Evolutionary conservation across 2,888 invertebrate species (phyloP).

Genomic region (Gnatocerus cornutus): DNA sequence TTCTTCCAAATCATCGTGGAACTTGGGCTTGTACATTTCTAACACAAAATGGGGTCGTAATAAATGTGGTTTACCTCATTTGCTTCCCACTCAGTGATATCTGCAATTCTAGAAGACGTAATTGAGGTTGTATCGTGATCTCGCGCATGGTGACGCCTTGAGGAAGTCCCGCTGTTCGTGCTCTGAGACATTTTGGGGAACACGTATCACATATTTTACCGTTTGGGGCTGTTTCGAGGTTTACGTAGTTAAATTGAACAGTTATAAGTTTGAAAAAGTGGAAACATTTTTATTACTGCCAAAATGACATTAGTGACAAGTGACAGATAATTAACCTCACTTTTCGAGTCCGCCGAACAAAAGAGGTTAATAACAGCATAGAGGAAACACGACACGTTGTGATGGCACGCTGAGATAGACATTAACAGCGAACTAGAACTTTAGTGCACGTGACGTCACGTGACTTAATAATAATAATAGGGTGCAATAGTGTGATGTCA

Average conservation of each 20-base stretch:
- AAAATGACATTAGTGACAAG: background rate
- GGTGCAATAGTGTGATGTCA: no score
- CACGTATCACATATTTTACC: conserved; percentile 19
- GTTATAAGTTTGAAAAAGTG: background rate
- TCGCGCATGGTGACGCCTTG: conserved; percentile 75
- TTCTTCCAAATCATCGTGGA: conserved; percentile 16
- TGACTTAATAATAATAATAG: no score
- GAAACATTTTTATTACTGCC: conserved; percentile 20
- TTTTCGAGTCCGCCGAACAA: no score
- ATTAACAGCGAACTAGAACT: no score
- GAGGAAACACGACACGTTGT: background rate
- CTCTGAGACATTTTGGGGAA: conserved; percentile 77
- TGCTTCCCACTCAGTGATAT: conserved; percentile 83
- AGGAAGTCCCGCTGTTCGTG: conserved; percentile 76
- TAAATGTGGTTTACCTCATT: conserved; percentile 75
- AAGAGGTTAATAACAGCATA: no score
- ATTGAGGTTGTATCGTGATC: conserved; percentile 77
- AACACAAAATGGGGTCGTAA: background rate
- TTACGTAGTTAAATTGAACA: conserved; percentile 5
- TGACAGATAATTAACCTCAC: conserved; percentile 13
- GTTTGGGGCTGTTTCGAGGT: background rate
- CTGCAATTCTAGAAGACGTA: conserved; percentile 77
- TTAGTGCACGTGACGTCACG: no score
- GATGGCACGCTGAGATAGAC: no score
- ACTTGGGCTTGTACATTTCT: background rate